These are phyloP conservation scores for Rhincodon typus DNA, from an alignment of 2,797 vertebrate species.

Conservation along the genomic window DNA sequence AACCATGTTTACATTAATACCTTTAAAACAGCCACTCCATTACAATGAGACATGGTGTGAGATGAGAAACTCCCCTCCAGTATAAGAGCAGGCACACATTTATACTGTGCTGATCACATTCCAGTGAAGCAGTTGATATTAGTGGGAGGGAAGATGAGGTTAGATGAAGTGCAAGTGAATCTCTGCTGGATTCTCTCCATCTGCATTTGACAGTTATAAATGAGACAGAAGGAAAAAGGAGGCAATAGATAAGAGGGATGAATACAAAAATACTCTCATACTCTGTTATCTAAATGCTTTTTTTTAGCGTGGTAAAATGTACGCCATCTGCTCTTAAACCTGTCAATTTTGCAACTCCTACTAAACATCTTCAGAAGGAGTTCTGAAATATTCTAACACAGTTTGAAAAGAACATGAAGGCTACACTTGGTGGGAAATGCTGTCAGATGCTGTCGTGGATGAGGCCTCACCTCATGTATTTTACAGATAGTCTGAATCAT, in stretches of 20 bases:
- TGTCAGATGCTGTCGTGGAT: not conserved
- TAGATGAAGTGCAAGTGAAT: too few relatives aligned
- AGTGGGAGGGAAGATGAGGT: not conserved
- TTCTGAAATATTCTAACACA: not conserved
- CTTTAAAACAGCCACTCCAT: not conserved
- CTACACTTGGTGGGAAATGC: too few relatives aligned
- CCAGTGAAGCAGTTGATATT: not conserved
- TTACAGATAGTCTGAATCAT: not conserved
- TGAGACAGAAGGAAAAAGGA: not conserved
- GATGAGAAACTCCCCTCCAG: not conserved
- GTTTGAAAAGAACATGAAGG: not conserved
- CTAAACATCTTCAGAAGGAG: not conserved
- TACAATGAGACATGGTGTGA: not conserved
- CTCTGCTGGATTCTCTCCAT: not conserved
- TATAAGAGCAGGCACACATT: not conserved
- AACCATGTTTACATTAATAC: not conserved
- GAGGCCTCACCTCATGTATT: not conserved
- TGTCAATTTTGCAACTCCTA: not conserved
- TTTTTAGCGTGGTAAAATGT: not conserved
- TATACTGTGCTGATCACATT: not conserved
- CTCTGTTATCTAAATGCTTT: not conserved
- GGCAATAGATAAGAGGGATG: not conserved
- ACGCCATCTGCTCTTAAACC: not conserved
- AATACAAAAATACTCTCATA: not conserved
- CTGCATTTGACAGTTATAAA: not conserved